phyloP scores from a whole-genome alignment of 64 coral and sea anemone species.

The Montipora capricornis region DNA sequence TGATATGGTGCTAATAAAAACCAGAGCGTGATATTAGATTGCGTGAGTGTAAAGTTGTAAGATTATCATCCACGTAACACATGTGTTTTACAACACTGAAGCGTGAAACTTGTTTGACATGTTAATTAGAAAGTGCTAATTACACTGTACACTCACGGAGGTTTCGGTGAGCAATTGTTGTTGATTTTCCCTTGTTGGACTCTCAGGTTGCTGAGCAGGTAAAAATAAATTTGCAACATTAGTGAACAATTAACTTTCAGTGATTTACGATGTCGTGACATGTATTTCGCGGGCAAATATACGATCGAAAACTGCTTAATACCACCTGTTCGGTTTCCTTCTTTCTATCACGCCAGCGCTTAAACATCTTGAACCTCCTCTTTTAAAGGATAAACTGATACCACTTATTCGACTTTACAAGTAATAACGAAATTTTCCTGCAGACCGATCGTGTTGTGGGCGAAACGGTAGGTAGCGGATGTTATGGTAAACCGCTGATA shows the following conservation, averaged over 20 bases:
- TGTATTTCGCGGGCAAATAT: neutral
- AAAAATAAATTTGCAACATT: neutral
- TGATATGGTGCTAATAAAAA: too few species aligned
- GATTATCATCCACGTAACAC: too few species aligned
- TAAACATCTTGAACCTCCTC: constrained; percentile 67
- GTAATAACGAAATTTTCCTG: too few species aligned
- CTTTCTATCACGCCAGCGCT: constrained; percentile 78
- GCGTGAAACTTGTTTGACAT: too few species aligned
- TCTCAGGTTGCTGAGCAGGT: neutral
- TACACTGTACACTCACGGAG: constrained; percentile 7
- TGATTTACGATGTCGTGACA: neutral
- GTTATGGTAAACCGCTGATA: constrained; percentile 39
- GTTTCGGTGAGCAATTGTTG: constrained; percentile 14
- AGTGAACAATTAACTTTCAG: neutral
- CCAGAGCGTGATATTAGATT: too few species aligned
- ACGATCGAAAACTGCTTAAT: neutral
- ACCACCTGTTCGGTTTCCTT: constrained; percentile 52
- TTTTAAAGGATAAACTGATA: neutral
- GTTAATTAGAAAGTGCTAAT: neutral
- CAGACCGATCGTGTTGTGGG: too few species aligned
- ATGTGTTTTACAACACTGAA: too few species aligned
- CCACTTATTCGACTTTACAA: neutral
- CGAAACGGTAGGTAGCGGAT: neutral
- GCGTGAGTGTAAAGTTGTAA: too few species aligned
- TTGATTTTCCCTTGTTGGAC: constrained; percentile 8